These are phyloP conservation scores for Xerus rutilus DNA, from an alignment of 2,797 vertebrate genomes.

Conservation along the genomic window DNA sequence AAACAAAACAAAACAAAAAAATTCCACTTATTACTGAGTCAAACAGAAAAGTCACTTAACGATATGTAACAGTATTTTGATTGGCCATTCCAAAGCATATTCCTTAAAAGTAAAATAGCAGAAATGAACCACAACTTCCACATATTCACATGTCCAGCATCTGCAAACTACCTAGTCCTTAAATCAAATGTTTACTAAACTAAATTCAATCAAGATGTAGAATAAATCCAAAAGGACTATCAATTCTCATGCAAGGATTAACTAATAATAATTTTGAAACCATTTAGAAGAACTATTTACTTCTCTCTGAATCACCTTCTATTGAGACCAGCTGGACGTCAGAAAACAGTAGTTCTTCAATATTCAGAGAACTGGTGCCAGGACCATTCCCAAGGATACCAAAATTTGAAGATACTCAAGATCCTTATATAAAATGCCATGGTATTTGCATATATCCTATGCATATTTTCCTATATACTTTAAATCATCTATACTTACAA, in stretches of 20 bases:
- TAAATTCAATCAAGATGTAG: constrained; percentile 40
- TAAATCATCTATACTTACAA: not conserved
- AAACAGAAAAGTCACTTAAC: constrained; percentile 13
- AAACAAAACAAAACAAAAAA: not conserved
- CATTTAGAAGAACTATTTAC: constrained; percentile 13
- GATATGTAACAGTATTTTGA: not conserved
- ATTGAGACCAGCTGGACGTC: not conserved
- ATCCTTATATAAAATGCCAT: not conserved
- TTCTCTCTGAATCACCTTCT: constrained; percentile 9
- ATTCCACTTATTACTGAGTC: not conserved
- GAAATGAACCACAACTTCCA: not conserved
- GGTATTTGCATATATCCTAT: not conserved
- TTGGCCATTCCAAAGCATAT: not conserved
- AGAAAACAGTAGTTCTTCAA: not conserved
- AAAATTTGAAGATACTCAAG: not conserved
- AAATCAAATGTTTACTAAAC: constrained; percentile 14
- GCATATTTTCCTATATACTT: not conserved
- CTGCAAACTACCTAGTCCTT: not conserved
- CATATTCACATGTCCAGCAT: not conserved
- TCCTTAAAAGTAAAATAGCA: not conserved
- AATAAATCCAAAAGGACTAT: constrained; percentile 30
- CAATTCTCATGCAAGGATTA: constrained; percentile 34
- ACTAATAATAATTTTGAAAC: constrained; percentile 41
- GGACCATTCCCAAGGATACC: not conserved
- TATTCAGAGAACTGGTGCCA: not conserved